Base-by-base conservation (phyloP, 2,797 vertebrate genomes). In the Galago senegalensis region DNA sequence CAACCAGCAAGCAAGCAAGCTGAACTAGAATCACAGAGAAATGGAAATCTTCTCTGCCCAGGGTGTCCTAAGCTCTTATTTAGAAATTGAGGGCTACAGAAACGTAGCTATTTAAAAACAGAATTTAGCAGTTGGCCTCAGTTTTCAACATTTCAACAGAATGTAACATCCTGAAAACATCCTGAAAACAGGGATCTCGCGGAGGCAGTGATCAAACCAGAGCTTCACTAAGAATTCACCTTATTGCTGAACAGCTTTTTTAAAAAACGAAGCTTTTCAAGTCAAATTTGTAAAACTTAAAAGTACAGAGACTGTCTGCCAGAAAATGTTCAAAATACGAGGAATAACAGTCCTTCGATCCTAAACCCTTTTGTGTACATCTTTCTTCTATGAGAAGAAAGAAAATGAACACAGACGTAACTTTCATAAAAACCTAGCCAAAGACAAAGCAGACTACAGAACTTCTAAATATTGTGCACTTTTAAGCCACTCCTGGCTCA, bases 61-160 rank as follows among this genome's bases (percentile, higher is more conserved):
- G 20, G 37, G 77, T 49, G 90, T 37, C 82, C 27, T 21, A n/a
- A 85, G 72, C 43, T 91, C 49, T 58, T 81, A 43, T 60, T 61
- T 53, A 92, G 79, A 96, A 95, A 86, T 91, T 18, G 40, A 72
- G 67, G 31, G 34, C 46, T 77, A 53, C 31, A 86, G 85, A 58
- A 73, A 75, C 61, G 79, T 56, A 96, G 56, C 85, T 93, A 77
- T 82, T 96, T 90, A 94, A 87, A 97, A 87, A 89, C 65, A 82
- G 79, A 95, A 76, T 61, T 53, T 25, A 96, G 77, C 67, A 93
- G 79, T 81, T 93, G 72, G 72, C 70, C 58, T 83, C 87, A 25
- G 25, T 65, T 95, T 94, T 53, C 80, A 70, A 23, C 43, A 58
- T 79, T 95, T 93, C 37, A 90, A 93, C 37, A 46, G 73, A 93